A percentile compares a stretch with the other conserved stretches of the same genome.
phyloP scores from a whole-genome alignment of 2,113 vertebrate species.

The Saccopteryx leptura region DNA sequence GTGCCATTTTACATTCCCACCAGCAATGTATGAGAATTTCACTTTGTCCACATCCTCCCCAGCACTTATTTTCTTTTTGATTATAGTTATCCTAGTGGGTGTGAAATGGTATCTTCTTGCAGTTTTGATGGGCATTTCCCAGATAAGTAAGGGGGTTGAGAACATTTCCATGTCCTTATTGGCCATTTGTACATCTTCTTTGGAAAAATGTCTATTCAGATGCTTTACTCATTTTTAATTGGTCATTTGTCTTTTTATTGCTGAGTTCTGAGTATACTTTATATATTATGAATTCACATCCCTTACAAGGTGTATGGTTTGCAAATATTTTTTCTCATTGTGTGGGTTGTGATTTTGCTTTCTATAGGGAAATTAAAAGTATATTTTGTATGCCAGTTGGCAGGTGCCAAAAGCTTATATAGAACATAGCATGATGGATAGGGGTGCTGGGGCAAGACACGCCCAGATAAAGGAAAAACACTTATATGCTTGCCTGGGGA shows the following conservation, averaged over 20 bases:
- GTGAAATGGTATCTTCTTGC: neutral
- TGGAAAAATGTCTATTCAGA: neutral
- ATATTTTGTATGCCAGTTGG: neutral
- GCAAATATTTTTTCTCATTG: too few species aligned
- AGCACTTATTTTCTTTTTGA: slow-evolving; percentile 13
- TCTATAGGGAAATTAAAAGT: neutral
- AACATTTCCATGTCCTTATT: neutral
- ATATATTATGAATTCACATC: neutral
- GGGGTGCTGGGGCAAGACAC: neutral
- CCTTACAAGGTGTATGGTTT: too few species aligned
- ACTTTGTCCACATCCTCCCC: neutral
- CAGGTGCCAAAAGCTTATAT: neutral
- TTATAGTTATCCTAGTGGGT: neutral
- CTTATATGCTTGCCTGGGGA: neutral
- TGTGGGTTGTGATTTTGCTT: neutral
- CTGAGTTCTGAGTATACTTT: neutral
- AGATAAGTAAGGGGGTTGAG: neutral
- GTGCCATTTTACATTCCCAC: neutral
- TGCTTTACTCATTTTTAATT: neutral
- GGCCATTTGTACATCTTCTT: neutral
- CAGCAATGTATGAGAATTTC: neutral
- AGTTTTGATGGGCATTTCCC: neutral
- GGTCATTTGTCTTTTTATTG: neutral
- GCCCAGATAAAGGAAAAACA: neutral
- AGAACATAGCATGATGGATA: neutral